A percentile compares a stretch with the other conserved stretches of the same genome.
These are phyloP conservation scores for Trichopoda pennipes DNA, from an alignment of 2,888 invertebrate genomes.

Conservation along the genomic window DNA sequence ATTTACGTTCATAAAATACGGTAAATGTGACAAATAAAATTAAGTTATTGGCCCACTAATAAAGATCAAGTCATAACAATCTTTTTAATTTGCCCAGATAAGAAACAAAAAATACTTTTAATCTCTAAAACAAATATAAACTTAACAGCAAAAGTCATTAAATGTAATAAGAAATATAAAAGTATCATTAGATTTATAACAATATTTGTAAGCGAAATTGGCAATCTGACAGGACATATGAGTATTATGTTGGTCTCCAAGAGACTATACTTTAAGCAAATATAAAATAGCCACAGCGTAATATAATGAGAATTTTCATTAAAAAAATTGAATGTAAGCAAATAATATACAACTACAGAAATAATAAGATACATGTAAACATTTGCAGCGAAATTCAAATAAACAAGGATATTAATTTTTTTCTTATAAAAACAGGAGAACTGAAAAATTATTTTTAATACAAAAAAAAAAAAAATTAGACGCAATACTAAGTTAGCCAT, in stretches of 20 bases:
- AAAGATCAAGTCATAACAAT: neutral
- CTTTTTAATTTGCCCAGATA: slow-evolving; percentile 4
- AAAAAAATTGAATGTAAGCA: slow-evolving; percentile 9
- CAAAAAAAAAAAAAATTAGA: neutral
- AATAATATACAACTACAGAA: slow-evolving; percentile 4
- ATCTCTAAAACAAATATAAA: slow-evolving; percentile 48
- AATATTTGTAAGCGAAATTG: slow-evolving; percentile 24
- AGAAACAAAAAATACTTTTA: slow-evolving; percentile 22
- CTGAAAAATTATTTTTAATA: neutral
- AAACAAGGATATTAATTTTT: neutral
- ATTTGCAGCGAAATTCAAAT: slow-evolving; percentile 14
- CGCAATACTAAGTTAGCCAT: neutral
- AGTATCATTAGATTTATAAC: slow-evolving; percentile 6
- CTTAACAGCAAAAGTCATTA: slow-evolving; percentile 9
- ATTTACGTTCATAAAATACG: neutral
- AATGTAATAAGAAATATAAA: slow-evolving; percentile 20
- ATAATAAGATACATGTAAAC: slow-evolving; percentile 12
- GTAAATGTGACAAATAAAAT: neutral
- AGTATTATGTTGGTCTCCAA: slow-evolving; percentile 25
- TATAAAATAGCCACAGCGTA: neutral
- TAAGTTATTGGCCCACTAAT: slow-evolving; percentile 36
- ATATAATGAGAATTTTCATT: neutral
- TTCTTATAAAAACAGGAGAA: neutral
- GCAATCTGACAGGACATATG: slow-evolving; percentile 12
- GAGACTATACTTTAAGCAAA: slow-evolving; percentile 29